Conservation (phyloP, 2,888 invertebrate species). For the Eubasilissa splendida region DNA sequence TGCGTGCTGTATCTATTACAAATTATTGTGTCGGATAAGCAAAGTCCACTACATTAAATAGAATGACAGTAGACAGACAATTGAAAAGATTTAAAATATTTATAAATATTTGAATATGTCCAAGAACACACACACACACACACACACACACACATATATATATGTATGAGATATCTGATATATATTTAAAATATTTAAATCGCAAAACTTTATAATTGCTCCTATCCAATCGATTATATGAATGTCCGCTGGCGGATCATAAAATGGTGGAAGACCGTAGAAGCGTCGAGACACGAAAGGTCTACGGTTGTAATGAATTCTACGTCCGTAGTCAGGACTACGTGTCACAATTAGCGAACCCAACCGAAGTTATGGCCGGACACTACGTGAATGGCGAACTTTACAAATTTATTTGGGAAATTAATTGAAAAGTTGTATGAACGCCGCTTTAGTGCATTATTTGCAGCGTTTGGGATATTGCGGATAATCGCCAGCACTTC, state of each 20-base stretch:
- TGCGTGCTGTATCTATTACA: too few relatives aligned
- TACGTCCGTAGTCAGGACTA: constrained; percentile 23
- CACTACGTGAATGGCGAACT: constrained; percentile 23
- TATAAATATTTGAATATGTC: too few relatives aligned
- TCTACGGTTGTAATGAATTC: constrained; percentile 27
- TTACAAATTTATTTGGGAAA: constrained; percentile 27
- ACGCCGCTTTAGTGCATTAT: constrained; percentile 24
- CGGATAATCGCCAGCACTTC: constrained; percentile 13
- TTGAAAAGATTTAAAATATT: too few relatives aligned
- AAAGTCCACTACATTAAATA: too few relatives aligned
- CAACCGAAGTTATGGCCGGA: constrained; percentile 14
- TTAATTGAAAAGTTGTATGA: constrained; percentile 26
- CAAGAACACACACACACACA: too few relatives aligned
- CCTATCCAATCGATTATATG: constrained; percentile 1
- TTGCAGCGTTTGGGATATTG: neutral
- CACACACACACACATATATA: too few relatives aligned
- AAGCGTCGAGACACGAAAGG: neutral
- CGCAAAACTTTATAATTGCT: neutral
- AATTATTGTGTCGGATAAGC: too few relatives aligned
- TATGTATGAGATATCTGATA: too few relatives aligned
- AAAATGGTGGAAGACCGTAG: constrained; percentile 19
- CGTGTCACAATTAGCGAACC: constrained; percentile 28
- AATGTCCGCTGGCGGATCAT: neutral
- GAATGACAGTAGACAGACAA: too few relatives aligned
- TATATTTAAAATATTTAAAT: neutral